Conservation (phyloP, 2,113 vertebrate species). For the Tetrax tetrax region DNA sequence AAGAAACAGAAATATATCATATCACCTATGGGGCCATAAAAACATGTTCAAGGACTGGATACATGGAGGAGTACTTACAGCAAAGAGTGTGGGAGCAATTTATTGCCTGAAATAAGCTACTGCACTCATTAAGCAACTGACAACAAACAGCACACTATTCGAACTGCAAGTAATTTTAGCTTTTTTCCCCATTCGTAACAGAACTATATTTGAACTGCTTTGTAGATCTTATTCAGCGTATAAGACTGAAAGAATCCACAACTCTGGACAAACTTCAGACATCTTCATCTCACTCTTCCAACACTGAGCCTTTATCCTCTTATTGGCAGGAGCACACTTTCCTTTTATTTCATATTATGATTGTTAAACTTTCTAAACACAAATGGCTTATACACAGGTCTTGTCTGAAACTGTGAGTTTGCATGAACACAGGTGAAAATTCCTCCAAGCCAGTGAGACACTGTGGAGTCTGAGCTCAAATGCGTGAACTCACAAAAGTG, state of each 20-base stretch:
- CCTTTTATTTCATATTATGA: background rate
- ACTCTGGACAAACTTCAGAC: background rate
- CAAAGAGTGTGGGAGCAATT: background rate
- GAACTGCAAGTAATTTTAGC: background rate
- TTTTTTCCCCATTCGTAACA: background rate
- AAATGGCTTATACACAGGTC: background rate
- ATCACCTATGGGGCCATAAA: background rate
- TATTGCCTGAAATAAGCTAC: background rate
- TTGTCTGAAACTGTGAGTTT: background rate
- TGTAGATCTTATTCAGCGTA: background rate
- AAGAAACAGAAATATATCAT: slow-evolving; percentile 5
- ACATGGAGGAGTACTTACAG: background rate
- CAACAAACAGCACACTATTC: background rate
- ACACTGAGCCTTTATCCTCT: fast-evolving
- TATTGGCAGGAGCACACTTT: fast-evolving
- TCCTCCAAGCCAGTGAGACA: background rate
- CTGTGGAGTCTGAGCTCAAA: background rate
- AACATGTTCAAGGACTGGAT: background rate
- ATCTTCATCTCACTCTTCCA: background rate
- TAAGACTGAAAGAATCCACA: background rate
- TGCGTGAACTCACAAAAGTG: fast-evolving
- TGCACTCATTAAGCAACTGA: background rate
- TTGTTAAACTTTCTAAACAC: background rate
- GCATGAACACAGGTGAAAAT: fast-evolving
- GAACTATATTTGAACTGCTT: background rate